phyloP scores from a whole-genome alignment of 2,797 vertebrate species.

The Spondyliosoma cantharus region DNA sequence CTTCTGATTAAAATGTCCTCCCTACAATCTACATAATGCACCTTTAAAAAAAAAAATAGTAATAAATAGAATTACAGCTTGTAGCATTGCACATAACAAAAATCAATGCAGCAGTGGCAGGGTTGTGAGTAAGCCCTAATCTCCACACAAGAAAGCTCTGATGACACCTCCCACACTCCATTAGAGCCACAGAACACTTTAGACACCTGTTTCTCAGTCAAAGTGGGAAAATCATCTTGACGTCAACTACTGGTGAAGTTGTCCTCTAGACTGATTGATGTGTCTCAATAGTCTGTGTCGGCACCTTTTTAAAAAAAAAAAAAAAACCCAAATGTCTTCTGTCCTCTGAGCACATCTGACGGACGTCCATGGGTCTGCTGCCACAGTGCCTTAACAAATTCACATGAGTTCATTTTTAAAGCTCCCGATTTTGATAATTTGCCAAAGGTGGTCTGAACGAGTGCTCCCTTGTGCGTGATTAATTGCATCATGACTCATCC shows the following conservation, averaged over 20 bases:
- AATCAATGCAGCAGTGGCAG: not conserved
- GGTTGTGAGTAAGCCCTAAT: not conserved
- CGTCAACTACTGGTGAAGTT: not conserved
- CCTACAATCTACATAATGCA: too few relatives aligned
- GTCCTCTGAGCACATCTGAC: not conserved
- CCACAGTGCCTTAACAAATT: constrained; percentile 2
- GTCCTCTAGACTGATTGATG: not conserved
- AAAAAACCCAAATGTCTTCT: not conserved
- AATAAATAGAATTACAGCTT: not conserved
- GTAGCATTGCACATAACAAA: not conserved
- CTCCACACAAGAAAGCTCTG: not conserved
- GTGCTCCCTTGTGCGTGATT: constrained; percentile 38
- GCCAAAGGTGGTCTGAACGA: constrained; percentile 35
- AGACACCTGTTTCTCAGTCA: not conserved
- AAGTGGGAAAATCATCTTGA: not conserved
- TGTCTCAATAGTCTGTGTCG: not conserved
- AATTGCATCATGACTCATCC: constrained; percentile 50
- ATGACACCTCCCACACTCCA: not conserved
- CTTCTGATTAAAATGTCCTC: too few relatives aligned
- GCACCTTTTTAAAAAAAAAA: too few relatives aligned
- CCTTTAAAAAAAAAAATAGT: not conserved
- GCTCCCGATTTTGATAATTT: constrained; percentile 38
- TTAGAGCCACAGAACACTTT: not conserved
- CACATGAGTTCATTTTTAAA: constrained; percentile 39
- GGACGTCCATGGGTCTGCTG: not conserved